Percentiles rank a stretch among this genome's conserved stretches.
phyloP scores from a whole-genome alignment of 1,140 invertebrate species.

The Drosophila seguyi region DNA sequence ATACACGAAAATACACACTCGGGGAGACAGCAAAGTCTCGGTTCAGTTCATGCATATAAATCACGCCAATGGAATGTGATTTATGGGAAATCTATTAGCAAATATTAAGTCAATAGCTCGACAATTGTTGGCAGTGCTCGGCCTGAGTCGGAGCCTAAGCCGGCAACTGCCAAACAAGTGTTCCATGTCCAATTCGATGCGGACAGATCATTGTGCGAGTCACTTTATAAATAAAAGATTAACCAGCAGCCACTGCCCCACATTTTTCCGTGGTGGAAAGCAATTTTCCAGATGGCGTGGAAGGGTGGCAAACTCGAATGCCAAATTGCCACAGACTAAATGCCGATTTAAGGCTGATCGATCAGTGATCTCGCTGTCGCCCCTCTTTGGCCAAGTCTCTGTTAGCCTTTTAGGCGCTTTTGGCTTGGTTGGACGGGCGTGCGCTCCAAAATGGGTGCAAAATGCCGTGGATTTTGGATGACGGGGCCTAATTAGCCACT shows the following conservation, averaged over 20 bases:
- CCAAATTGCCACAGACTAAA: slow-evolving; percentile 52
- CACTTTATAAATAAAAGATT: slow-evolving; percentile 74
- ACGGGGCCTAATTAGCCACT: slow-evolving; percentile 66
- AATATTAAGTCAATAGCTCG: slow-evolving; percentile 71
- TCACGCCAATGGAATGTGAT: slow-evolving; percentile 70
- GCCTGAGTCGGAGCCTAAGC: no score
- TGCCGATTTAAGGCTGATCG: slow-evolving; percentile 38
- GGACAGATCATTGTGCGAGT: slow-evolving; percentile 32
- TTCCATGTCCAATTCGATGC: slow-evolving; percentile 51
- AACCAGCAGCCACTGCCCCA: slow-evolving; percentile 50
- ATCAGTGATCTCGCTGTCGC: neutral
- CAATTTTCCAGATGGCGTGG: slow-evolving; percentile 48
- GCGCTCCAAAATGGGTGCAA: slow-evolving; percentile 67
- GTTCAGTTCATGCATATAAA: slow-evolving; percentile 69
- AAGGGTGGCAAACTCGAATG: slow-evolving; percentile 61
- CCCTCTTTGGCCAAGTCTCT: slow-evolving; percentile 17
- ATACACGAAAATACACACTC: slow-evolving; percentile 14
- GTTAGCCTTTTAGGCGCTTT: slow-evolving; percentile 31
- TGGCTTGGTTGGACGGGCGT: slow-evolving; percentile 29
- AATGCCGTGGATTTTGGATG: slow-evolving; percentile 54
- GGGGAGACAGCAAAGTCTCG: slow-evolving; percentile 37
- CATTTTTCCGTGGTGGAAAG: slow-evolving; percentile 35
- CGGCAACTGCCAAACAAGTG: slow-evolving; percentile 39
- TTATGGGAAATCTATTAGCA: slow-evolving; percentile 80
- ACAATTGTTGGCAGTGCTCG: slow-evolving; percentile 56